Evolutionary conservation across 53 echinoderm and acorn worm species (phyloP), one percentile per base, ranked within the genome.

Genomic region (Holothuria leucospilota): DNA sequence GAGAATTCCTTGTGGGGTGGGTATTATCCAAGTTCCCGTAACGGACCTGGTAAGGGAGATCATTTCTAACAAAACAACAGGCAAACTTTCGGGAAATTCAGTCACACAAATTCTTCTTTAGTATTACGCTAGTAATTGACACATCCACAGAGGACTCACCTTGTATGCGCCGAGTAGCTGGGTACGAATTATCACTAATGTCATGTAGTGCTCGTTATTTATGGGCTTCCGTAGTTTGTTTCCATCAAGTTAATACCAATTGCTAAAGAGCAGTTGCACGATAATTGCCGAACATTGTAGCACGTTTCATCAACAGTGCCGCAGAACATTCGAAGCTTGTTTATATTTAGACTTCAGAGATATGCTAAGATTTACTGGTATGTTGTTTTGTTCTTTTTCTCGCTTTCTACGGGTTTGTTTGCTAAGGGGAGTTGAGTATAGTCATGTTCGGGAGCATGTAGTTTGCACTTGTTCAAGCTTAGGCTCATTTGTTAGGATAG

Each of bases 271-370:
- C 25, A 63, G 63, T 63, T 63, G 63, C 63, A 63, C 63, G 63
- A 63, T 63, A 63, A 63, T 70, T 70, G 71, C 71, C 71, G 29
- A 70, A 70, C 71, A 25, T 70, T 70, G 71, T 34, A 70, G 71
- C 71, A 70, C 71, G 71, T 70, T 70, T 34, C 71, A 70, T 70
- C 71, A 70, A 70, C 71, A 70, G 71, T 70, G 13, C 71, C 28
- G 71, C 71, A 70, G 71, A 70, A 70, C 71, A 70, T 70, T 70
- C 71, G 71, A 70, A 70, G 71, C n/a, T 68, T 68, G 69, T 68
- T 70, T 34, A 70, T 70, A 25, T 70, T 70, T 70, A 70, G 38
- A 29, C 71, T 70, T 70, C 71, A 70, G 71, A 70, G 71, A 70
- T 70, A 70, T 70, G 71, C 71, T 70, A 7, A 63, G 64, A 12